A percentile compares a stretch with the other conserved stretches of the same genome.
Conservation (phyloP, 2,888 invertebrate genomes). For the Sympetrum striolatum region DNA sequence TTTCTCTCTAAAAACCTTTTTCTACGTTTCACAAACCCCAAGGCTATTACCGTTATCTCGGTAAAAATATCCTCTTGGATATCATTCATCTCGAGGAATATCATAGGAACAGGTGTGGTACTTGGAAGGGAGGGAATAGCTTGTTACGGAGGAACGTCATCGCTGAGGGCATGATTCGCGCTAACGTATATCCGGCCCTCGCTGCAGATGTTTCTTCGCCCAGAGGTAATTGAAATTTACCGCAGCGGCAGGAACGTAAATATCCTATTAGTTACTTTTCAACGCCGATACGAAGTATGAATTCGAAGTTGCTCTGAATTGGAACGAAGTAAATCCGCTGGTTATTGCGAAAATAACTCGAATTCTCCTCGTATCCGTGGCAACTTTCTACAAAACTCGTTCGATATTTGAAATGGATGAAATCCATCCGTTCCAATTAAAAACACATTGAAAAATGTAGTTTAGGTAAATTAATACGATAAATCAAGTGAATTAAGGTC, state of each 20-base stretch:
- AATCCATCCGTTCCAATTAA: no score
- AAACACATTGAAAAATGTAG: no score
- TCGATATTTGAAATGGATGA: no score
- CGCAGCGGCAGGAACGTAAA: background rate
- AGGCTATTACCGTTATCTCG: slow-evolving; percentile 7
- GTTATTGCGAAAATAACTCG: no score
- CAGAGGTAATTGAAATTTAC: background rate
- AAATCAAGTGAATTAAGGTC: no score
- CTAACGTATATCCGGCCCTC: background rate
- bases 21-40: background rate
- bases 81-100: background rate
- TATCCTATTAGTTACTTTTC: background rate
- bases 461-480: no score
- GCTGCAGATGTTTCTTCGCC: background rate
- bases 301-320: background rate
- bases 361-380: no score
- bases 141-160: background rate
- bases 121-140: background rate
- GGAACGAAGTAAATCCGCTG: background rate
- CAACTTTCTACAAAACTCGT: no score
- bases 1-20: background rate
- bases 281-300: background rate
- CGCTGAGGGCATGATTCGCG: background rate
- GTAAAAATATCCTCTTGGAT: background rate
- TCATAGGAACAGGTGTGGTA: background rate